Conservation (phyloP, 92 coral and sea anemone species). For the Zoanthus sociatus region DNA sequence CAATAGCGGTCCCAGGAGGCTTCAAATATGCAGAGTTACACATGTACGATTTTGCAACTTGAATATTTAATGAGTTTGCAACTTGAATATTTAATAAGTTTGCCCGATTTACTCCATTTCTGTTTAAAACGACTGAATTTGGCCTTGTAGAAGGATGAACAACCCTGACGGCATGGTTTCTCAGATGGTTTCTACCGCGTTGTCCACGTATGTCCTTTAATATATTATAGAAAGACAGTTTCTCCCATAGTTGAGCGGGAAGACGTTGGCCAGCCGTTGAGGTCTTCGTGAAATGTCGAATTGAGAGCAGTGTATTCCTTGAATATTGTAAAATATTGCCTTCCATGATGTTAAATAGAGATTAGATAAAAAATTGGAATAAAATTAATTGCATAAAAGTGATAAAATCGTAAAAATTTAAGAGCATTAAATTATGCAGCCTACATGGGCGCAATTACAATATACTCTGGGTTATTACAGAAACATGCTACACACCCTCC, state of each 20-base stretch:
- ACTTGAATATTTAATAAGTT: constrained; percentile 26
- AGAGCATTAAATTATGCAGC: neutral
- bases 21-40: neutral
- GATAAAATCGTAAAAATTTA: neutral
- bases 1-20: neutral
- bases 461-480: too few relatives aligned
- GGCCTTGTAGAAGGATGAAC: constrained; percentile 18
- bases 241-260: neutral
- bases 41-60: neutral
- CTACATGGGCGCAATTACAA: neutral
- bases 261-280: neutral
- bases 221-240: neutral
- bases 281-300: neutral
- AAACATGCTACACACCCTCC: too few relatives aligned
- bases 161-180: neutral
- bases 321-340: neutral
- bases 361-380: neutral
- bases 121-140: constrained; percentile 1
- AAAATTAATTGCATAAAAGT: too few relatives aligned
- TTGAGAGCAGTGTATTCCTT: neutral
- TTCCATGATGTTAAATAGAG: neutral
- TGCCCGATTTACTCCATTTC: constrained; percentile 2
- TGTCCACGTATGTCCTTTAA: neutral
- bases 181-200: neutral
- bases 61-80: constrained; percentile 18